phyloP scores from a whole-genome alignment of 2,797 vertebrate species.

The Lerista edwardsae region DNA sequence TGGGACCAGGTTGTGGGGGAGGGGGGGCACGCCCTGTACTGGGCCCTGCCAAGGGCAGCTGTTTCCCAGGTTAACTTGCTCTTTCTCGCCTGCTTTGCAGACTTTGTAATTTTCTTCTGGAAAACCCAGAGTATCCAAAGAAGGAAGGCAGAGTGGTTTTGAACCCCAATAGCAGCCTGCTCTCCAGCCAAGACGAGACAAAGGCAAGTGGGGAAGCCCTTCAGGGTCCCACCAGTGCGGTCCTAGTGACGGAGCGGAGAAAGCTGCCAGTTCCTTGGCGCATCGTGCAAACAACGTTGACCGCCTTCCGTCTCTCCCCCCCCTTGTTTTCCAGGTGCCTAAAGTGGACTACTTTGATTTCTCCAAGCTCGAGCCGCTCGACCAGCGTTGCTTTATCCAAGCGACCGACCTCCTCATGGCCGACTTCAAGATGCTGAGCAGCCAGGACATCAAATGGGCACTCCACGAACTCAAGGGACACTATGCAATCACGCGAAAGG shows the following conservation, averaged over 20 bases:
- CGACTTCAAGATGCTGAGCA: slow-evolving; percentile 97
- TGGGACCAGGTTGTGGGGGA: too few relatives aligned
- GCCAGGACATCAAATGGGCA: slow-evolving; percentile 97
- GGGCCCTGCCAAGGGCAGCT: neutral
- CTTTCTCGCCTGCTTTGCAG: slow-evolving; percentile 76
- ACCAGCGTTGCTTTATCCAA: slow-evolving; percentile 88
- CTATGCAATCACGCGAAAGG: slow-evolving; percentile 99
- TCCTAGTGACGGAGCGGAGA: too few relatives aligned
- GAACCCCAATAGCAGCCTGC: slow-evolving; percentile 89
- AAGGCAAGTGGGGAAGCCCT: slow-evolving; percentile 79
- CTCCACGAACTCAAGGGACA: slow-evolving; percentile 96
- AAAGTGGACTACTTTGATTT: slow-evolving; percentile 93
- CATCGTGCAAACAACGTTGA: too few relatives aligned
- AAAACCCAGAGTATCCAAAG: slow-evolving; percentile 92
- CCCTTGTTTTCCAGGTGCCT: slow-evolving; percentile 73
- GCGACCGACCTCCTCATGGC: slow-evolving; percentile 95
- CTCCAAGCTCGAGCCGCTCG: slow-evolving; percentile 82
- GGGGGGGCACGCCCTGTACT: too few relatives aligned
- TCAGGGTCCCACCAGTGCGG: too few relatives aligned
- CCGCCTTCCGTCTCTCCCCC: too few relatives aligned
- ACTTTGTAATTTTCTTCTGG: slow-evolving; percentile 95
- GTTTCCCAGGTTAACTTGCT: slow-evolving; percentile 18
- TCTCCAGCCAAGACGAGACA: slow-evolving; percentile 88
- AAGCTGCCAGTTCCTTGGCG: too few relatives aligned
- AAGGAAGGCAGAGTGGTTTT: slow-evolving; percentile 82